Evolutionary conservation across 2,113 vertebrate genomes (phyloP), one percentile per base, ranked within the genome.

Genomic region (Brachyistius frenatus): DNA sequence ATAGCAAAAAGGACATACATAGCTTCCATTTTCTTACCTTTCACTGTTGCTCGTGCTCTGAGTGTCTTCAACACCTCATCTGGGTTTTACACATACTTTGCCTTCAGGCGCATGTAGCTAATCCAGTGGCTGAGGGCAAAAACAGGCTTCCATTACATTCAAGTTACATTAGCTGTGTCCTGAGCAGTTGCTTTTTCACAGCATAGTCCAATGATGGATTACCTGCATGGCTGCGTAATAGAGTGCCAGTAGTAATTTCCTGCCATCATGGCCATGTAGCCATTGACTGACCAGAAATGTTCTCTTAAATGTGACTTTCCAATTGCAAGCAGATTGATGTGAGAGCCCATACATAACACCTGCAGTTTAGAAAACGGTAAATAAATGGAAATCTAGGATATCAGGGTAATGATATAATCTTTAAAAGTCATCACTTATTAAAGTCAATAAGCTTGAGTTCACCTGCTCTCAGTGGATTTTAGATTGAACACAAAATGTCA

Each of bases 1-100:
- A 91, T 91, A 61, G 31, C 73, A 84, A 92, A 80, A 78, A 86
- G 80, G 88, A 85, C 81, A 90, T 90, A 92, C 91, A 88, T 86
- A 90, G 89, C 81, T 85, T 71, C 52, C 68, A 63, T 87, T 89
- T 84, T 82, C 80, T 79, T 88, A 84, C 83, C 76, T 87, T 83
- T 65, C 41, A 50, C 62, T 1, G 52, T 64, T 62, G 58, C 61
- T 2, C 68, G 31, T 60, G 58, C 50, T 58, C 31, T 32, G 35
- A 58, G 60, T 62, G 37, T 81, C 62, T 92, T 84, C 73, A 86
- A 90, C 80, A 75, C 88, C 80, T 87, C 77, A 71, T 78, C 76
- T 77, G 58, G 54, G 62, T 54, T 76, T 83, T 65, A 36, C 71
- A 55, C 50, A 33, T 70, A 35, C 63, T 76, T 81, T 78, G 71